Percentiles rank a stretch among this genome's conserved stretches.
Conservation (phyloP, 2,797 vertebrate genomes). For the Chloroceryle amazona region DNA sequence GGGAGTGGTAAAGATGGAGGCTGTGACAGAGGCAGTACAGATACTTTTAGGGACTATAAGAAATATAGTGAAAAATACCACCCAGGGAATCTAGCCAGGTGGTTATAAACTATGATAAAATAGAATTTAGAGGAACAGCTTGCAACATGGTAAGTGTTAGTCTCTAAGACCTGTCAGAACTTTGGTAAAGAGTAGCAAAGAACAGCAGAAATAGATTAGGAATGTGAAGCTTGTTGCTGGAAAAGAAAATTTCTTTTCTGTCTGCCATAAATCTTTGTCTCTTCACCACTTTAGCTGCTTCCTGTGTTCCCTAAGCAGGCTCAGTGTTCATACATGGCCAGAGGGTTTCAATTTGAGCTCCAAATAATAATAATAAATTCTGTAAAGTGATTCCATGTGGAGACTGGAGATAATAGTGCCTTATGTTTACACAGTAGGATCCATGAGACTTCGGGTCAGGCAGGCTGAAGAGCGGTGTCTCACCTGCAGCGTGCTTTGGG, state of each 20-base stretch:
- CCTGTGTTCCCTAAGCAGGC: conserved; percentile 37
- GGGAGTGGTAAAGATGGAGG: not conserved
- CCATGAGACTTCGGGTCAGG: not conserved
- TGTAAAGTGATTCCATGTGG: conserved; percentile 49
- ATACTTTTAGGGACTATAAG: not conserved
- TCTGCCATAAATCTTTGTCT: conserved; percentile 58
- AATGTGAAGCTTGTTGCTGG: conserved; percentile 20
- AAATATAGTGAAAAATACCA: conserved; percentile 16
- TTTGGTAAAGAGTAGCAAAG: conserved; percentile 46
- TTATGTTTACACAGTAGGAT: conserved; percentile 11
- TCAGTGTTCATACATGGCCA: conserved; percentile 34
- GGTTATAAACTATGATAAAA: conserved; percentile 36
- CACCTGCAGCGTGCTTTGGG: not conserved
- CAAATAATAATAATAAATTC: conserved; percentile 65
- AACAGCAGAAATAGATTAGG: conserved; percentile 44
- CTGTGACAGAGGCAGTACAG: not conserved
- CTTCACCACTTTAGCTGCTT: conserved; percentile 48
- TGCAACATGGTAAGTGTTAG: conserved; percentile 53
- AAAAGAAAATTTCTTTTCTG: conserved; percentile 49
- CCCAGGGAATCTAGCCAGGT: conserved; percentile 18
- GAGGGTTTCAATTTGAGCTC: conserved; percentile 63
- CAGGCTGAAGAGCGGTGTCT: not conserved
- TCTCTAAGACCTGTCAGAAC: conserved; percentile 48
- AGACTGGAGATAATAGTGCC: conserved; percentile 29
- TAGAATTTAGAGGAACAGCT: conserved; percentile 32